phyloP scores from a whole-genome alignment of 2,113 vertebrate genomes.

The Erinaceus europaeus region DNA sequence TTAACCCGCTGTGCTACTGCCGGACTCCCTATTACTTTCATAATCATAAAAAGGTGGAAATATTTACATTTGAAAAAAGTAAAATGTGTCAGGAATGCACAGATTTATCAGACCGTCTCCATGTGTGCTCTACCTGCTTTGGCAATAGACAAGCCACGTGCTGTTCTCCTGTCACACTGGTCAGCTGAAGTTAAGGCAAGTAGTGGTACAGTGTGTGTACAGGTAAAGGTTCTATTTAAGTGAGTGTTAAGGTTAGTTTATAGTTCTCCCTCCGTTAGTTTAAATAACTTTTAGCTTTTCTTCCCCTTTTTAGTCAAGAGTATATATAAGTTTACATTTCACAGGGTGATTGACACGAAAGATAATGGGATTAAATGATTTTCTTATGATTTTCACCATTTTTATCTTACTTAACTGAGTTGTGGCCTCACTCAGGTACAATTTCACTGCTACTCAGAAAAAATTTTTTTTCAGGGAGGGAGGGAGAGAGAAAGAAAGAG shows the following conservation, averaged over 20 bases:
- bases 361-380: not conserved
- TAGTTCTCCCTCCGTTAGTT: not conserved
- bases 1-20: no score
- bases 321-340: not conserved
- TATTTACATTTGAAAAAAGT: not conserved
- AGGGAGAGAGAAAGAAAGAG: no score
- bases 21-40: conserved; percentile 19
- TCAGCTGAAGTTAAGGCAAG: not conserved
- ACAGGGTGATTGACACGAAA: not conserved
- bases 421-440: no score
- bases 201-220: not conserved
- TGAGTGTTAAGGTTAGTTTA: not conserved
- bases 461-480: no score
- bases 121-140: not conserved
- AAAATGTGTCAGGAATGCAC: not conserved
- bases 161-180: no score
- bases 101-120: not conserved
- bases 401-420: not conserved
- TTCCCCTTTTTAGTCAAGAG: not conserved
- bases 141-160: not conserved
- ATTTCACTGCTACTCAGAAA: no score
- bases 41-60: not conserved
- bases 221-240: not conserved
- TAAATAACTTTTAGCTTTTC: not conserved
- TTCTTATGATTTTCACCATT: not conserved